phyloP scores from a whole-genome alignment of 2,113 vertebrate genomes.

The Pygathrix nemaeus region DNA sequence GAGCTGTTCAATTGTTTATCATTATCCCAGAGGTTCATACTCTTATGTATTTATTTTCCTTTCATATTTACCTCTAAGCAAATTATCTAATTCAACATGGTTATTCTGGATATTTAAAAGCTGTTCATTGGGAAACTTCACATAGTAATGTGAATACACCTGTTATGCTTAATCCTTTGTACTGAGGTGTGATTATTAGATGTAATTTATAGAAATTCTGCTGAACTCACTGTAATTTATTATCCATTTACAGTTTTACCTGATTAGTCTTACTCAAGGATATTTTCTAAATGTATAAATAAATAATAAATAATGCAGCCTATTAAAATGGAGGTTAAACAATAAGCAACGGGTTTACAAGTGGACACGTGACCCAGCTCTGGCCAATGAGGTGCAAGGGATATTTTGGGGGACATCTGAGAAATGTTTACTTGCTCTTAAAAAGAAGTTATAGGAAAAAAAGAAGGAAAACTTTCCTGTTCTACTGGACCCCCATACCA shows the following conservation, averaged over 20 bases:
- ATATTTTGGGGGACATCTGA: neutral
- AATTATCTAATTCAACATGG: slow-evolving; percentile 7
- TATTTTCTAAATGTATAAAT: slow-evolving; percentile 40
- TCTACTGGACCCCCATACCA: neutral
- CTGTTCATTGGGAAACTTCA: slow-evolving; percentile 7
- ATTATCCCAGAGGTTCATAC: neutral
- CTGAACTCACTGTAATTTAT: neutral
- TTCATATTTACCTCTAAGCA: slow-evolving; percentile 33
- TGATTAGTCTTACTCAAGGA: neutral
- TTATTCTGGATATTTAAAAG: slow-evolving; percentile 18
- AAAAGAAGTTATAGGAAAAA: neutral
- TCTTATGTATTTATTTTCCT: neutral
- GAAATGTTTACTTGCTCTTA: neutral
- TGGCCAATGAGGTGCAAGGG: neutral
- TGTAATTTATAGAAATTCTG: slow-evolving; percentile 4
- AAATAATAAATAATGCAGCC: slow-evolving; percentile 9
- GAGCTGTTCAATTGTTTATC: neutral
- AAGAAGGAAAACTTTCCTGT: neutral
- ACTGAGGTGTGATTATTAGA: neutral
- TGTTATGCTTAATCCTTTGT: neutral
- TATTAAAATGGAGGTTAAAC: neutral
- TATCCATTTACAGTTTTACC: neutral
- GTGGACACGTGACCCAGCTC: neutral
- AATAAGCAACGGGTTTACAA: neutral
- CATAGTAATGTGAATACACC: neutral